A percentile compares a stretch with the other conserved stretches of the same genome.
phyloP scores from a whole-genome alignment of 1,140 invertebrate species.

The Heliconius himera region DNA sequence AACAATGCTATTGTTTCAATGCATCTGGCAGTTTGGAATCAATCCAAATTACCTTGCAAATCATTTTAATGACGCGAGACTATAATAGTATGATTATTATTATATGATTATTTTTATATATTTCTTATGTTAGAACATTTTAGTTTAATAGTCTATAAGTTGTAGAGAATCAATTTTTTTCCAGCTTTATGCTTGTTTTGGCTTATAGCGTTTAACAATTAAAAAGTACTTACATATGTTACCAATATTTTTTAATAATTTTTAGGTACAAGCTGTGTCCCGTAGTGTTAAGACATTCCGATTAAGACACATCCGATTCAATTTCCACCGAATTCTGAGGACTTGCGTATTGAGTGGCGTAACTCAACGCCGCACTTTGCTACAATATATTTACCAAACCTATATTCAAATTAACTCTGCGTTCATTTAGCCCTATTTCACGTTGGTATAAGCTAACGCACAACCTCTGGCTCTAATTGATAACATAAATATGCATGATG shows the following conservation, averaged over 20 bases:
- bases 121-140: background rate
- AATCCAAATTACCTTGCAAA: background rate
- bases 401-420: background rate
- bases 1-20: background rate
- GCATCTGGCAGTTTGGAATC: conserved; percentile 2
- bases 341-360: no score
- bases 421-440: background rate
- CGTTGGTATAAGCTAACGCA: conserved; percentile 15
- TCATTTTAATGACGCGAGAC: background rate
- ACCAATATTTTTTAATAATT: no score
- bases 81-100: background rate
- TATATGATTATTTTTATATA: background rate
- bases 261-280: no score
- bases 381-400: background rate
- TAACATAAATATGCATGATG: conserved; percentile 33
- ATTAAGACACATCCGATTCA: no score
- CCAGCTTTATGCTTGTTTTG: no score
- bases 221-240: no score
- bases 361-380: no score
- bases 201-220: no score
- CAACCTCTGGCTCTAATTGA: conserved; percentile 21
- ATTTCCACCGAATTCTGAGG: no score
- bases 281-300: no score
- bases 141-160: no score
- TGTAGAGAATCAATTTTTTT: no score